Evolutionary conservation across 2,797 vertebrate genomes (phyloP).

Genomic region (Malurus splendens): DNA sequence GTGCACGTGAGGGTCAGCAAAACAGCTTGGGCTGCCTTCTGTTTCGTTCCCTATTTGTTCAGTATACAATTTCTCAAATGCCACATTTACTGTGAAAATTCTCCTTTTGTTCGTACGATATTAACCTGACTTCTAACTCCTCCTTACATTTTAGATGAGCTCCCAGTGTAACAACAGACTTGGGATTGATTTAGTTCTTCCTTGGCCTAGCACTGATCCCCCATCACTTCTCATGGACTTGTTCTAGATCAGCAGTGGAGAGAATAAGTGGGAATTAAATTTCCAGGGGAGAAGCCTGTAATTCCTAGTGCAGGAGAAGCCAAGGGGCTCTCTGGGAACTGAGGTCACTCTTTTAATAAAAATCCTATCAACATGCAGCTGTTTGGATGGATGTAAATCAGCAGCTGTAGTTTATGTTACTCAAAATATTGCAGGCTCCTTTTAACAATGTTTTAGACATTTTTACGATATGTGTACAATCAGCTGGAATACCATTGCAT

Average conservation of each 20-base stretch:
- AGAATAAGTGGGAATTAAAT: neutral
- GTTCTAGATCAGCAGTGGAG: neutral
- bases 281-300: neutral
- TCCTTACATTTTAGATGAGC: neutral
- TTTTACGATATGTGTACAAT: neutral
- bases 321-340: neutral
- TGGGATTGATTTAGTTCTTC: neutral
- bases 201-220: neutral
- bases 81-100: neutral
- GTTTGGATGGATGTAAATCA: neutral
- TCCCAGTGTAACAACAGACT: neutral
- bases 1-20: neutral
- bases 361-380: neutral
- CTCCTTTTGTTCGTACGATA: neutral
- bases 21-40: slow-evolving; percentile 58
- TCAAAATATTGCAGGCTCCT: neutral
- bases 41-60: slow-evolving; percentile 43
- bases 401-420: neutral
- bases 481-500: neutral
- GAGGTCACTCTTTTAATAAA: neutral
- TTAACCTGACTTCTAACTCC: neutral
- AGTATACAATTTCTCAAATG: neutral
- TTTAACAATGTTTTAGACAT: neutral
- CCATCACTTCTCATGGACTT: neutral
- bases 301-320: neutral